Evolutionary conservation across 2,113 vertebrate genomes (phyloP).

Genomic region (Nesogale talazaci): DNA sequence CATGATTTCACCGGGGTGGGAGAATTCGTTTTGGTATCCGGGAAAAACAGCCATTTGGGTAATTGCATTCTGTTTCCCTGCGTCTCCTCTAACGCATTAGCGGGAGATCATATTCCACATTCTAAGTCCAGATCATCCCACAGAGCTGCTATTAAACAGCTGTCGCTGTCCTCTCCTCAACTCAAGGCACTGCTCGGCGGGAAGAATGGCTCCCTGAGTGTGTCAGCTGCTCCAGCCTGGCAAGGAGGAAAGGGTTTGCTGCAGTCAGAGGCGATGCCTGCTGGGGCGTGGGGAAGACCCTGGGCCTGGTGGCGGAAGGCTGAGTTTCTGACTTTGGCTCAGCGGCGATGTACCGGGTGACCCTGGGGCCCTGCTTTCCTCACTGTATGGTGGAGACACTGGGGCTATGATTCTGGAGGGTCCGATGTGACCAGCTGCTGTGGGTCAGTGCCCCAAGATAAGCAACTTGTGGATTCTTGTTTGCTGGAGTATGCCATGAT

Average conservation of each 20-base stretch:
- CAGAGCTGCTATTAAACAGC: conserved; percentile 75
- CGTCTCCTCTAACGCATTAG: conserved; percentile 62
- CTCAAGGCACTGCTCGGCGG: conserved; percentile 56
- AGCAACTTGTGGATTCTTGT: neutral
- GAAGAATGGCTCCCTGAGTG: conserved; percentile 51
- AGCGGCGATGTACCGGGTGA: neutral
- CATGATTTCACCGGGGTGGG: conserved; percentile 64
- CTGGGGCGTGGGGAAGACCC: accelerated
- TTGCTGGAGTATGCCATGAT: neutral
- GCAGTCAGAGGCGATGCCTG: neutral
- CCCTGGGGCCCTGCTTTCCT: neutral
- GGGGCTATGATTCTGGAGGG: neutral
- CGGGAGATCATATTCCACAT: conserved; percentile 65
- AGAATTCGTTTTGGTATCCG: conserved; percentile 72
- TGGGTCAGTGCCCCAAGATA: neutral
- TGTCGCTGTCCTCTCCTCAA: conserved; percentile 65
- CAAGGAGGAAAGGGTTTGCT: neutral
- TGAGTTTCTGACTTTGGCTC: neutral
- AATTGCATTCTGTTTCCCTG: conserved; percentile 77
- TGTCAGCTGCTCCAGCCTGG: neutral
- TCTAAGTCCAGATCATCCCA: conserved; percentile 71
- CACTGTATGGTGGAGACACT: neutral
- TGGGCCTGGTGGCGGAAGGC: neutral
- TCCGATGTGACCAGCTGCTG: neutral
- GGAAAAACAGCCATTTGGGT: conserved; percentile 75